Conservation (phyloP, 2,113 vertebrate species). For the Zingel zingel region DNA sequence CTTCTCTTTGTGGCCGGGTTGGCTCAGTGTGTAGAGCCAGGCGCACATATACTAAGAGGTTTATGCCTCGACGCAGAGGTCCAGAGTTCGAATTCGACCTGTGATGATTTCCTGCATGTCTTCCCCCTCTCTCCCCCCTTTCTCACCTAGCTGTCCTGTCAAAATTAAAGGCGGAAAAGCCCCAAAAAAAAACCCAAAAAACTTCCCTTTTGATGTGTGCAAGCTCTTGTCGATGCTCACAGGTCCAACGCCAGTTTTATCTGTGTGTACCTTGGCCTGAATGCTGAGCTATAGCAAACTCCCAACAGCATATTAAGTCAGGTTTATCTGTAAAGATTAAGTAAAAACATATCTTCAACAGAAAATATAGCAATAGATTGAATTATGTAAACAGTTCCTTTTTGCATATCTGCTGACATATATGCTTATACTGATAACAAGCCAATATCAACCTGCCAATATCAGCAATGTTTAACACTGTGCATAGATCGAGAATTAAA, state of each 20-base stretch:
- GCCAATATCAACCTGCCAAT: neutral
- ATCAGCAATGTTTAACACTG: neutral
- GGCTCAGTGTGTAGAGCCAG: too few species aligned
- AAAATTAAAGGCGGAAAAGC: too few species aligned
- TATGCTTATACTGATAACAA: neutral
- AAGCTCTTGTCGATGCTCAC: neutral
- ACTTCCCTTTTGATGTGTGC: neutral
- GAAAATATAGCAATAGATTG: too few species aligned
- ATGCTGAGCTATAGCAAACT: neutral
- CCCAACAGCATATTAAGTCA: constrained; percentile 3
- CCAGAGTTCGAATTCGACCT: too few species aligned
- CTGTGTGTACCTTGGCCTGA: constrained; percentile 27
- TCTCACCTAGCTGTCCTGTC: too few species aligned
- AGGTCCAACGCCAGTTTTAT: neutral
- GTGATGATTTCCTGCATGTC: too few species aligned
- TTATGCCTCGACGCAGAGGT: too few species aligned
- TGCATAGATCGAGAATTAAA: neutral
- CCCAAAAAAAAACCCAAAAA: neutral
- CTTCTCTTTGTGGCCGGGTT: neutral
- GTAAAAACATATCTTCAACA: too few species aligned
- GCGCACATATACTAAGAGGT: too few species aligned
- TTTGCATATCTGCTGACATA: neutral
- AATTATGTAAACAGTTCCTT: neutral
- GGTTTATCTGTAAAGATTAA: constrained; percentile 26
- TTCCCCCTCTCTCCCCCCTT: too few species aligned